Base-by-base conservation (phyloP, 2,113 vertebrate genomes). In the Piprites chloris region DNA sequence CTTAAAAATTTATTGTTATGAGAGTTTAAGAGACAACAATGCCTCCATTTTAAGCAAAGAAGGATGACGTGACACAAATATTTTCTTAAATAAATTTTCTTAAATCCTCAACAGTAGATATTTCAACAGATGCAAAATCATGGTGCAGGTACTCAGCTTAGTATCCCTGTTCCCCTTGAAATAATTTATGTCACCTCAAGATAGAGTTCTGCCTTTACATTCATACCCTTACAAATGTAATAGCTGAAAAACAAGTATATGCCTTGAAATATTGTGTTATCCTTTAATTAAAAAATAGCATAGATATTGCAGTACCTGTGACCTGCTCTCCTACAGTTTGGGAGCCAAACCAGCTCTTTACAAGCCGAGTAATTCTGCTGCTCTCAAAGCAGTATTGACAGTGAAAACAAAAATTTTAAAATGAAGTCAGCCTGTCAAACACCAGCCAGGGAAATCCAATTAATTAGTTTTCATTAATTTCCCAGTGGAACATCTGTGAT, bases 391-490 rank as follows among this genome's bases (percentile, higher is more conserved):
- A 71, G 7, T 55, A 63, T 0, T 32, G 32, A 46, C 15, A 27
- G 11, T 12, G 15, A 2, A 12, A 27, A 14, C 11, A 67, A 10
- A 49, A 21, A 27, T 27, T 47, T 23, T 66, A 30, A 53, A 87
- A 35, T 37, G 10, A 41, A 56, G 6, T 32, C 27, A 83, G 13
- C 7, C 37, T 61, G 72, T 89, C 30, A 52, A 67, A 78, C 13
- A 82, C 2, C n/a, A 79, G 22, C 27, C 19, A 85, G 61, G 69
- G 44, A 94, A 94, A 85, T 65, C 15, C 47, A 87, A 20, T 37
- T 82, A 87, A 89, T 89, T 69, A 89, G 6, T 66, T 93, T 71
- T 80, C 46, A 42, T 27, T 90, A 49, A 93, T 95, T 96, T 93
- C 83, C 69, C 61, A 12, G 10, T 61, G 61, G 52, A 73, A 56